Evolutionary conservation across 2,797 vertebrate genomes (phyloP).

Genomic region (Falco columbarius): DNA sequence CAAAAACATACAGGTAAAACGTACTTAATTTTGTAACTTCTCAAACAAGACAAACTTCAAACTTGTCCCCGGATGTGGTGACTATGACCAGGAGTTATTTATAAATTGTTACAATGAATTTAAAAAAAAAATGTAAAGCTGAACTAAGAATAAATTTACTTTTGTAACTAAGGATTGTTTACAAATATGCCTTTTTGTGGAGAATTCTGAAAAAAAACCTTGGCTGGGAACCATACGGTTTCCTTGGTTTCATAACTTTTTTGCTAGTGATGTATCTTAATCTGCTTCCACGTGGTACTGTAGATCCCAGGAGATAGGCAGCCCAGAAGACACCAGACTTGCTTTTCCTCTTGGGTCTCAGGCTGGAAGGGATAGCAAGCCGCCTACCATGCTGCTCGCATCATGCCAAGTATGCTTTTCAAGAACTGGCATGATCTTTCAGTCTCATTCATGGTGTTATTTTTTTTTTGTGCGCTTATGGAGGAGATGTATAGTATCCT

Average conservation of each 20-base stretch:
- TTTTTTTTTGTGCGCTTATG: not conserved
- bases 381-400: not conserved
- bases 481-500: too few species aligned
- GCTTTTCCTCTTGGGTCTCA: not conserved
- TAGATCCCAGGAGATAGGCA: not conserved
- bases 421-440: not conserved
- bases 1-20: not conserved
- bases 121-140: not conserved
- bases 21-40: not conserved
- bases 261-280: not conserved
- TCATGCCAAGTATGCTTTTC: not conserved
- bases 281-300: not conserved
- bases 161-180: constrained; percentile 76
- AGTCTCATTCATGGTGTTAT: not conserved
- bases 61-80: not conserved
- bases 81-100: constrained; percentile 33
- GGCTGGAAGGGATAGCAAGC: not conserved
- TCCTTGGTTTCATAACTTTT: not conserved
- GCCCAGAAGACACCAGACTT: not conserved
- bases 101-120: constrained; percentile 21
- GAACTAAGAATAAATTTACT: constrained; percentile 71
- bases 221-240: not conserved
- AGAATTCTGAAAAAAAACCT: not conserved
- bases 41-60: not conserved
- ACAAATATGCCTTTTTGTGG: not conserved